phyloP scores from a whole-genome alignment of 1,140 invertebrate genomes.

The Scaptomyza pallida region DNA sequence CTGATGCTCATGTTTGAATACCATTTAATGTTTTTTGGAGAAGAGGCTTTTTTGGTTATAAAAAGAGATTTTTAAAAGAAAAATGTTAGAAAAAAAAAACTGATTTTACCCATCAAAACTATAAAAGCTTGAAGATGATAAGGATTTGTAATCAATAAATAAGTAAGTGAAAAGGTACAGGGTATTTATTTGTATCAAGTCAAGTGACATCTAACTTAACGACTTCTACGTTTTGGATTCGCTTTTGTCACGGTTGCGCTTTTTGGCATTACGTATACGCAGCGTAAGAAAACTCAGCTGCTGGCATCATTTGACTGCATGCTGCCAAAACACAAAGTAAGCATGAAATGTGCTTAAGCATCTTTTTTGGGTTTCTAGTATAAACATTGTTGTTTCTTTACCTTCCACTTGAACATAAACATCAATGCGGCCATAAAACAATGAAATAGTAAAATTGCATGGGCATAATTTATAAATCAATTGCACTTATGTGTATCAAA shows the following conservation, averaged over 20 bases:
- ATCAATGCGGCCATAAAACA: conserved; percentile 37
- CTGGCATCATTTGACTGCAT: conserved; percentile 24
- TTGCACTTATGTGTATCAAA: neutral
- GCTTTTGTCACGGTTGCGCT: conserved; percentile 43
- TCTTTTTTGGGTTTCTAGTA: conserved; percentile 15
- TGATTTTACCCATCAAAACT: neutral
- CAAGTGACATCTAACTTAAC: neutral
- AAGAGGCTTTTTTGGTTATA: neutral
- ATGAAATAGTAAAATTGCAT: neutral
- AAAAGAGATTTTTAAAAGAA: too few relatives aligned
- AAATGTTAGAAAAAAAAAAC: neutral
- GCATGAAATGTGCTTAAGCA: conserved; percentile 45
- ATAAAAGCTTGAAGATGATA: neutral
- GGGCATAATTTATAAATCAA: too few relatives aligned
- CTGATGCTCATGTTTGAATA: conserved; percentile 11
- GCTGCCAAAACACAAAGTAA: conserved; percentile 36
- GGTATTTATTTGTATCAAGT: neutral
- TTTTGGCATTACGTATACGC: conserved; percentile 64
- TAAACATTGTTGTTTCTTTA: conserved; percentile 8
- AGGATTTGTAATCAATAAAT: neutral
- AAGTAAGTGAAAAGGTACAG: neutral
- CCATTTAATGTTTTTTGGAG: neutral
- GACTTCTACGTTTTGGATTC: conserved; percentile 23
- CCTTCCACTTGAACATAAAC: conserved; percentile 4
- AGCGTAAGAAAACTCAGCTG: conserved; percentile 13